Evolutionary conservation across 2,888 invertebrate species (phyloP).

Genomic region (Cybosia mesomella): DNA sequence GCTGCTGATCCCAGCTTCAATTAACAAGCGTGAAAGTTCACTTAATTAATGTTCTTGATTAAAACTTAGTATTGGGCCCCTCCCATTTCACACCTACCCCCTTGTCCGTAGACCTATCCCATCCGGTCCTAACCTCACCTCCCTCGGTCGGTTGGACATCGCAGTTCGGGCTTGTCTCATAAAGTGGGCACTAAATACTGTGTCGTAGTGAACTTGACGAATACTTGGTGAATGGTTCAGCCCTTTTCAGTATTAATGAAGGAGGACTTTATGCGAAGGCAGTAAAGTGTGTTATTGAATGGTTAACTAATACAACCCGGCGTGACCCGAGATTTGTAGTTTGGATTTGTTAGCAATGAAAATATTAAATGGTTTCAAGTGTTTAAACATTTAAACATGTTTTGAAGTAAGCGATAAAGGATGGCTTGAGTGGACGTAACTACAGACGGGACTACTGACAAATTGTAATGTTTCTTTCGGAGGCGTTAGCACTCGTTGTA

Average conservation of each 20-base stretch:
- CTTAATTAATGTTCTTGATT: conserved; percentile 59
- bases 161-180: conserved; percentile 25
- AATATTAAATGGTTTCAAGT: conserved; percentile 12
- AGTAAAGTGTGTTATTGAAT: not conserved
- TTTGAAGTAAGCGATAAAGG: not conserved
- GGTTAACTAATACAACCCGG: not conserved
- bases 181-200: conserved; percentile 28
- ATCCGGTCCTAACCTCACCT: not conserved
- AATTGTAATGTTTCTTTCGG: not conserved
- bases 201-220: conserved; percentile 26
- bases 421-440: not conserved
- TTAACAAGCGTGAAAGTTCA: conserved; percentile 49
- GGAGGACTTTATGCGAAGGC: not conserved
- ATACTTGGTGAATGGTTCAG: conserved; percentile 21
- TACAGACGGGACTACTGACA: not conserved
- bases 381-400: not conserved
- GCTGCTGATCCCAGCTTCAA: conserved; percentile 51
- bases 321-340: conserved; percentile 16
- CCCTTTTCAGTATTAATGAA: not conserved
- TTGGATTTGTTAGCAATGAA: conserved; percentile 20
- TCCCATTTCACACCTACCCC: conserved; percentile 2
- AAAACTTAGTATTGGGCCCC: conserved; percentile 47
- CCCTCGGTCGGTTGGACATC: conserved; percentile 20
- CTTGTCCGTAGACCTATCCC: conserved; percentile 6
- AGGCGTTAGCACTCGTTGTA: not conserved